Conservation (phyloP, 2,888 invertebrate genomes). For the Timema podura region DNA sequence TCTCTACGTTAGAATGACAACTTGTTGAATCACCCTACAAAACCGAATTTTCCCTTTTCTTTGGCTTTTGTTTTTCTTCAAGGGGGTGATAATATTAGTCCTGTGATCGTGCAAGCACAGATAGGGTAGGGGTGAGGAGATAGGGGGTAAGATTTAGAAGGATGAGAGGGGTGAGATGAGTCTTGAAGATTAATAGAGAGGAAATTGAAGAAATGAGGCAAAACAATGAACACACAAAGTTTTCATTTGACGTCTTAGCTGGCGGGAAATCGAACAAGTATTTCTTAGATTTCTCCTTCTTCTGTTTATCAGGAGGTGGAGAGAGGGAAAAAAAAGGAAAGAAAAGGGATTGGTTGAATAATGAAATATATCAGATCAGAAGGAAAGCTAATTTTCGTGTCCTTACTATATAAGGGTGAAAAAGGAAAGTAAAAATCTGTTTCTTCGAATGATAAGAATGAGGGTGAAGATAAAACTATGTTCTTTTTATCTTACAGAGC, state of each 20-base stretch:
- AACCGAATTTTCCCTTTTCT: background rate
- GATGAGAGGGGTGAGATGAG: constrained; percentile 18
- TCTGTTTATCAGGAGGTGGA: background rate
- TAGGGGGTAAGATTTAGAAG: background rate
- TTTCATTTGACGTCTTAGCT: constrained; percentile 12
- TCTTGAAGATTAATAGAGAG: constrained; percentile 31
- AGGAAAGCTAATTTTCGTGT: constrained; percentile 17
- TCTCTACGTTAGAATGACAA: no score
- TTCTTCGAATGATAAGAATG: no score
- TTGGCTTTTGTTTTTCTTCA: background rate
- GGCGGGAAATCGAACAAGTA: background rate
- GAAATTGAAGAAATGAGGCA: constrained; percentile 33
- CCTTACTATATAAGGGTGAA: no score
- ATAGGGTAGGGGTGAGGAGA: constrained; percentile 9
- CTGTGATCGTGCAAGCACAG: constrained; percentile 3
- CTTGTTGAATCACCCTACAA: no score
- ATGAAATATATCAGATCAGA: constrained; percentile 15
- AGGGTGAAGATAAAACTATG: no score
- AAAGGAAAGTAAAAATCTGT: no score
- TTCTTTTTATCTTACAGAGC: no score
- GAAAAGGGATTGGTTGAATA: constrained; percentile 13
- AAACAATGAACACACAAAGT: constrained; percentile 27
- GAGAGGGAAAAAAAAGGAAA: background rate
- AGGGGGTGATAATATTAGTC: constrained; percentile 15
- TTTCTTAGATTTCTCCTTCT: no score